Evolutionary conservation across 2,888 invertebrate species (phyloP).

Genomic region (Holacanthella duospinosa): DNA sequence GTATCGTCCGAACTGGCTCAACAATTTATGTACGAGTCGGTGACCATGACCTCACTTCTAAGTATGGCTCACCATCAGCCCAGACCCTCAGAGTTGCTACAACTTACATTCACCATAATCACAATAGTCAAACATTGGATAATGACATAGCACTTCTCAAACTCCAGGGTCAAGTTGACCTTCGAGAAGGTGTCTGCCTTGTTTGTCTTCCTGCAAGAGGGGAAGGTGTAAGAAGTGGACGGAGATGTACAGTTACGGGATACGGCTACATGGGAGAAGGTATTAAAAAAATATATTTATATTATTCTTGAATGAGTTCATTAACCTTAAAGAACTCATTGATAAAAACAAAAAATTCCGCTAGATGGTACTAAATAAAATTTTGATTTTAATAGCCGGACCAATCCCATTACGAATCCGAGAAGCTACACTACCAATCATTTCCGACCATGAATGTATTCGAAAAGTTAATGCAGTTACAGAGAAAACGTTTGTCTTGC

Average conservation of each 20-base stretch:
- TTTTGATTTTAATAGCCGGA: constrained; percentile 52
- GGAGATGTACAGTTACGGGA: constrained; percentile 75
- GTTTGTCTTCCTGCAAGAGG: constrained; percentile 74
- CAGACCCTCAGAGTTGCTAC: constrained; percentile 83
- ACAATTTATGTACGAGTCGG: constrained; percentile 87
- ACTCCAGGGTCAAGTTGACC: constrained; percentile 75
- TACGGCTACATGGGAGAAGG: constrained; percentile 94
- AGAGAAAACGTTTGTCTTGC: constrained; percentile 85
- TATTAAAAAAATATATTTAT: constrained; percentile 40
- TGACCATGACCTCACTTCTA: constrained; percentile 79
- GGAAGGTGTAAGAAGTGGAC: constrained; percentile 56
- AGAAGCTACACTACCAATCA: constrained; percentile 83
- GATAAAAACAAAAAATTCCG: not conserved
- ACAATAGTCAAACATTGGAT: constrained; percentile 85
- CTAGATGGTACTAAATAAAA: too few species aligned
- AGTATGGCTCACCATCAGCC: constrained; percentile 82
- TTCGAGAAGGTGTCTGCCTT: constrained; percentile 72
- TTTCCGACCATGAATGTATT: constrained; percentile 83
- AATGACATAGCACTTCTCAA: constrained; percentile 88
- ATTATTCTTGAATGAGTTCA: not conserved
- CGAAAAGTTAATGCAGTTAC: constrained; percentile 88
- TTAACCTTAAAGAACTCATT: not conserved
- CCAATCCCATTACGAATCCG: constrained; percentile 80
- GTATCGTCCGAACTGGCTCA: constrained; percentile 86
- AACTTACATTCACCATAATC: constrained; percentile 90